Conservation (phyloP, 2,113 vertebrate genomes). For the Pachycephala philippinensis region DNA sequence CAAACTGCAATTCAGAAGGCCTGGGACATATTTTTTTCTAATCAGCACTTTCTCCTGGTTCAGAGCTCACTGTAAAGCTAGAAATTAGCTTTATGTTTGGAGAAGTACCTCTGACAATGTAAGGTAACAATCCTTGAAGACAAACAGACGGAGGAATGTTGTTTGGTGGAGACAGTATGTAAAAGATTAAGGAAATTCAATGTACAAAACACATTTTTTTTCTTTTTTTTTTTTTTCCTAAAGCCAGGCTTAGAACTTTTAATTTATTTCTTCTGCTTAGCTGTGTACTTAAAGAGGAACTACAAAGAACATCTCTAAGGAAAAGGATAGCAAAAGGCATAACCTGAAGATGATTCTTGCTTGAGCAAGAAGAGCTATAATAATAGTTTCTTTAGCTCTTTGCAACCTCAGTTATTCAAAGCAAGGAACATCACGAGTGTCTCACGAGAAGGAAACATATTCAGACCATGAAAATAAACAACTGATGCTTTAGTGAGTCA, state of each 20-base stretch:
- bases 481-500: neutral
- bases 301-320: neutral
- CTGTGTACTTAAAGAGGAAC: neutral
- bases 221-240: neutral
- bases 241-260: neutral
- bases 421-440: neutral
- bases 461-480: neutral
- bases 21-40: neutral
- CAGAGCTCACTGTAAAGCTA: neutral
- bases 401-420: neutral
- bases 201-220: accelerated
- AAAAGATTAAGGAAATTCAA: neutral
- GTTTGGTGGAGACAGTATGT: neutral
- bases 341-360: neutral
- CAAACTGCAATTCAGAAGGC: neutral
- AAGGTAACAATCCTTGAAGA: neutral
- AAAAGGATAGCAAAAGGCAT: neutral
- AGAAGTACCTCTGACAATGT: neutral
- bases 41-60: neutral
- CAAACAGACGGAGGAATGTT: neutral
- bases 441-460: neutral
- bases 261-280: neutral
- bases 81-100: neutral
- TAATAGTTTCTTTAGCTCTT: neutral
- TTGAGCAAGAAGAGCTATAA: neutral